These are phyloP conservation scores for Acrocephalus kingi DNA, from an alignment of 2,113 vertebrate genomes.

Conservation along the genomic window DNA sequence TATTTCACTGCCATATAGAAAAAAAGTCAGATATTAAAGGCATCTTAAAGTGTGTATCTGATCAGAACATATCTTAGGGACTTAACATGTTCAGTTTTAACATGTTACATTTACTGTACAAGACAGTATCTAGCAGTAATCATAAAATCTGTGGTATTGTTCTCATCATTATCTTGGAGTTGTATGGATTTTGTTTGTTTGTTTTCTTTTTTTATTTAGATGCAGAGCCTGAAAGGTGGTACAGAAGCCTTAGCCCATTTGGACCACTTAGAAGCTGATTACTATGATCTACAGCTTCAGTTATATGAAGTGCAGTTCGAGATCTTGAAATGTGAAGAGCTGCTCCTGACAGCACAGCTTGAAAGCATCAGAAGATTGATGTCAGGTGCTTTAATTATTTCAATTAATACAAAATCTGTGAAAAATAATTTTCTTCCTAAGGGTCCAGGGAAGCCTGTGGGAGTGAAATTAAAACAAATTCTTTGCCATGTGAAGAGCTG, in stretches of 20 bases:
- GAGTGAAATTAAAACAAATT: neutral
- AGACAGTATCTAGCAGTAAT: neutral
- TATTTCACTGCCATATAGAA: neutral
- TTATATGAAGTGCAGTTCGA: slow-evolving; percentile 96
- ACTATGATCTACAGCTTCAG: slow-evolving; percentile 96
- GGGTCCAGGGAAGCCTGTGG: neutral
- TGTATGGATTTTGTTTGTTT: neutral
- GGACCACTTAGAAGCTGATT: slow-evolving; percentile 93
- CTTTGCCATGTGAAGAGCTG: neutral
- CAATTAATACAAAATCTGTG: neutral
- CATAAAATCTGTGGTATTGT: neutral
- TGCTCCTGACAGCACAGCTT: slow-evolving; percentile 91
- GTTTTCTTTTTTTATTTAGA: slow-evolving; percentile 74
- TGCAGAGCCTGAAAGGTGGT: slow-evolving; percentile 91
- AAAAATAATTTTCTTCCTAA: neutral
- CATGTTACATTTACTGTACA: neutral
- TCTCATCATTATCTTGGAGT: neutral
- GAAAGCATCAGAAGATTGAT: slow-evolving; percentile 93
- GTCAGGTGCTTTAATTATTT: slow-evolving; percentile 79
- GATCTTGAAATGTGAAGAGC: slow-evolving; percentile 94
- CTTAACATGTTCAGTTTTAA: neutral
- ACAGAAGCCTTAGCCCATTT: slow-evolving; percentile 89
- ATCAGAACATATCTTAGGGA: neutral
- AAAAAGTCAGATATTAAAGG: neutral
- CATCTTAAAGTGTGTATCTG: neutral